These are phyloP conservation scores for Caerostris darwini DNA, from an alignment of 1,140 invertebrate genomes.

Conservation along the genomic window DNA sequence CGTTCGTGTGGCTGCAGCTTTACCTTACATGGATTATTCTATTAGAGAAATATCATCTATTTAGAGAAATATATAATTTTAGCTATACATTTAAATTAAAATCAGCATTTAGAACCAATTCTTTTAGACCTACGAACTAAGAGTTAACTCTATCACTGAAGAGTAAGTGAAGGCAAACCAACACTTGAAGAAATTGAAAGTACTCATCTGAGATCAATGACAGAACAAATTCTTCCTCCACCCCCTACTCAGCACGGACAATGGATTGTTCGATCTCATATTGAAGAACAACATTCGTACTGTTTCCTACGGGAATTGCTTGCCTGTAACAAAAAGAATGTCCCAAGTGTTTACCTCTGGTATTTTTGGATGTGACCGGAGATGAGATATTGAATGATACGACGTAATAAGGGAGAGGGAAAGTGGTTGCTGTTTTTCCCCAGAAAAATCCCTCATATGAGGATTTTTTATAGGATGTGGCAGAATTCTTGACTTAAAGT, in stretches of 20 bases:
- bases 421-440: too few species aligned
- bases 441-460: too few species aligned
- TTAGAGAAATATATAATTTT: too few species aligned
- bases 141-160: too few species aligned
- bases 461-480: too few species aligned
- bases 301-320: background rate
- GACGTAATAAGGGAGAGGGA: background rate
- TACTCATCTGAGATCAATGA: background rate
- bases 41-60: too few species aligned
- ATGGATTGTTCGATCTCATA: background rate
- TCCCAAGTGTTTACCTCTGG: background rate
- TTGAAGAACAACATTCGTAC: background rate
- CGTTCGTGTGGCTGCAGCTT: too few species aligned
- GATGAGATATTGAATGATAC: background rate
- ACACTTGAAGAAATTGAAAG: constrained; percentile 13
- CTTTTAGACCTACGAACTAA: too few species aligned
- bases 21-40: too few species aligned
- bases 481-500: too few species aligned
- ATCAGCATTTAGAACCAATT: too few species aligned
- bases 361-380: background rate
- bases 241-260: background rate
- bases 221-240: background rate
- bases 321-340: background rate
- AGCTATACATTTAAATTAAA: too few species aligned
- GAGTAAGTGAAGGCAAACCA: background rate